These are phyloP conservation scores for Capra hircus DNA, from an alignment of 2,113 vertebrate species.

Conservation along the genomic window DNA sequence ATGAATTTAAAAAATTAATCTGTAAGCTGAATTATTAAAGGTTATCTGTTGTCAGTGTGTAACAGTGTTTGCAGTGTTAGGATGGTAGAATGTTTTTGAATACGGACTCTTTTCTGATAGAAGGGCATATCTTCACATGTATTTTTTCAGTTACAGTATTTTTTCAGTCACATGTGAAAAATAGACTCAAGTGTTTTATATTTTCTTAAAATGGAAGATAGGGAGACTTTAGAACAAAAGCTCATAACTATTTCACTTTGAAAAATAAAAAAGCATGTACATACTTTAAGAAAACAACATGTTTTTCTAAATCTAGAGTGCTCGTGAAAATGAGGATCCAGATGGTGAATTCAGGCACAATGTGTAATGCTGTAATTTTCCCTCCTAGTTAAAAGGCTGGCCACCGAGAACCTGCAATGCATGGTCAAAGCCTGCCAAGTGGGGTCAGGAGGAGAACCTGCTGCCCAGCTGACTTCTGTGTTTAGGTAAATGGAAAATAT, in stretches of 20 bases:
- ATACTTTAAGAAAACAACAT: slow-evolving; percentile 62
- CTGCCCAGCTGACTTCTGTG: slow-evolving; percentile 85
- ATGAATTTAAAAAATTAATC: not conserved
- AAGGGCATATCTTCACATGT: not conserved
- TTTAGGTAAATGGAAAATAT: slow-evolving; percentile 87
- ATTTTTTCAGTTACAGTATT: not conserved
- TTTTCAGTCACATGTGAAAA: slow-evolving; percentile 36
- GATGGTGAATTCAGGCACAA: slow-evolving; percentile 78
- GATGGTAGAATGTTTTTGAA: not conserved
- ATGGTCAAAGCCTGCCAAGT: slow-evolving; percentile 89
- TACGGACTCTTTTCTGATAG: not conserved
- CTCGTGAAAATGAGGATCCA: slow-evolving; percentile 74
- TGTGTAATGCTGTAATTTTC: slow-evolving; percentile 77
- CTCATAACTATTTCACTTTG: slow-evolving; percentile 40
- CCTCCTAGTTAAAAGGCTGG: slow-evolving; percentile 89
- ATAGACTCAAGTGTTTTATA: slow-evolving; percentile 9
- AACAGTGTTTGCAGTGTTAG: not conserved
- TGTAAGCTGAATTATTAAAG: slow-evolving; percentile 3
- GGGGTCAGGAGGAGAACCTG: slow-evolving; percentile 79
- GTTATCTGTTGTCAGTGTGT: not conserved
- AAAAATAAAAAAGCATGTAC: slow-evolving; percentile 42
- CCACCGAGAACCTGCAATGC: slow-evolving; percentile 88
- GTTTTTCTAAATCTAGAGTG: slow-evolving; percentile 71
- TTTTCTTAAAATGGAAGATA: slow-evolving; percentile 9
- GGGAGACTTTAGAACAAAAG: slow-evolving; percentile 22